Evolutionary conservation across 30 jellyfish, hydroid and myxozoan genomes (phyloP).

Genomic region (Aurelia sp.): DNA sequence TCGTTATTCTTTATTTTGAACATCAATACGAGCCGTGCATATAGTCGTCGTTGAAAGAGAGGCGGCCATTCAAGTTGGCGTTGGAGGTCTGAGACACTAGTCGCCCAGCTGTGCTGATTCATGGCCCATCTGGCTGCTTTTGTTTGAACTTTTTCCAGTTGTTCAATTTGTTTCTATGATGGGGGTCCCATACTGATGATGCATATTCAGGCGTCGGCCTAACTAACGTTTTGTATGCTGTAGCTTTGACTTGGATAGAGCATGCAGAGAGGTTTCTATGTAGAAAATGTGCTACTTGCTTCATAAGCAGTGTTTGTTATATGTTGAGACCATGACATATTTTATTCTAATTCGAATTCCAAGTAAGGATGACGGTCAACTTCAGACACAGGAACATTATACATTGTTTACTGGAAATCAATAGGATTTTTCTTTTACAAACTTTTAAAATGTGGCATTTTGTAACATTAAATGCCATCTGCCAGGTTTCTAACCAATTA

Average conservation of each 20-base stretch:
- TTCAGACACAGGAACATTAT: constrained; percentile 23
- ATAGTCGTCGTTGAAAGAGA: neutral
- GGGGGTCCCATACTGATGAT: constrained; percentile 44
- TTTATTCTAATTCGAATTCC: constrained; percentile 35
- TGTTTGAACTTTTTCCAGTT: constrained; percentile 15
- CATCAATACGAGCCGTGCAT: neutral
- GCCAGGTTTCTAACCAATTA: constrained; percentile 41
- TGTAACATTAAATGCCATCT: constrained; percentile 1
- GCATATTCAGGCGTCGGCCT: constrained; percentile 41
- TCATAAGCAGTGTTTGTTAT: constrained; percentile 24
- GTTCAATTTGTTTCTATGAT: neutral
- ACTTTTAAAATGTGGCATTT: too few species aligned
- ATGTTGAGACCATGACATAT: constrained; percentile 51
- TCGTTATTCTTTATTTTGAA: neutral
- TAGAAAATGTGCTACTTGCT: constrained; percentile 53
- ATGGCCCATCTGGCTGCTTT: constrained; percentile 48
- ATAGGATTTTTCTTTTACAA: constrained; percentile 13
- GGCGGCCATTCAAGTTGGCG: constrained; percentile 22
- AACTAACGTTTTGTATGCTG: constrained; percentile 21
- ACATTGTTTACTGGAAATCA: constrained; percentile 13
- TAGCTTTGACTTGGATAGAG: too few species aligned
- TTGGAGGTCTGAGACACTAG: neutral
- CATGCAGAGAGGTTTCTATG: constrained; percentile 26
- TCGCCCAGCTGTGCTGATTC: neutral
- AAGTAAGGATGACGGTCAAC: constrained; percentile 29